Base-by-base conservation (phyloP, 2,797 vertebrate species). In the Chiroxiphia lanceolata region DNA sequence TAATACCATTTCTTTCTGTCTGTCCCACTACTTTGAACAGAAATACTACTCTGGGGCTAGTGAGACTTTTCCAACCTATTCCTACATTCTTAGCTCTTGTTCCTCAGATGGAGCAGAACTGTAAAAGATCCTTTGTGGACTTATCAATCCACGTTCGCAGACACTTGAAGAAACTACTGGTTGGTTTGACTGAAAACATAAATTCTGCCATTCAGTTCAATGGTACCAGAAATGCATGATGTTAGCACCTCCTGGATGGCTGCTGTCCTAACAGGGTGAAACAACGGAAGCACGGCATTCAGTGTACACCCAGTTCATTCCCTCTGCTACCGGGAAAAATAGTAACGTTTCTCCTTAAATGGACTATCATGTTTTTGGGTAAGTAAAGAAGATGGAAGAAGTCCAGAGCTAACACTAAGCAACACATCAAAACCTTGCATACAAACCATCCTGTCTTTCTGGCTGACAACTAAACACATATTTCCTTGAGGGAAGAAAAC, bases 401-500 rank as follows among this genome's bases (percentile, higher is more conserved):
- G 51, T 80, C 70, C 82, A 92, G 87, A 91, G 65, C 29, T 83
- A 85, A 87, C 78, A 57, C 29, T 45, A 92, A 75, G 26, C 36
- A 79, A 38, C 0, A 3, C 61, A 69, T 71, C 72, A 89, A 51
- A 86, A 84, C 47, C 74, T 88, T 59, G 44, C 71, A 74, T 53
- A 33, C 74, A 63, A 90, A 50, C 56, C 74, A 56, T 69, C 59
- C 67, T 47, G 50, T 77, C 93, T 56, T 90, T 77, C 80, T 94
- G 91, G 85, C 80, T 87, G 64, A 82, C 1, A 1, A 82, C 50
- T 90, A 79, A 88, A 88, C 15, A 14, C 70, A 6, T 60, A 89
- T 84, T 94, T 94, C 70, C 74, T 90, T 91, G 64, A 89, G 93
- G 83, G 64, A 95, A 89, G 34, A 90, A 96, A 96, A 91, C 88